These are phyloP conservation scores for Acrobasis suavella DNA, from an alignment of 2,888 invertebrate species.

Conservation along the genomic window DNA sequence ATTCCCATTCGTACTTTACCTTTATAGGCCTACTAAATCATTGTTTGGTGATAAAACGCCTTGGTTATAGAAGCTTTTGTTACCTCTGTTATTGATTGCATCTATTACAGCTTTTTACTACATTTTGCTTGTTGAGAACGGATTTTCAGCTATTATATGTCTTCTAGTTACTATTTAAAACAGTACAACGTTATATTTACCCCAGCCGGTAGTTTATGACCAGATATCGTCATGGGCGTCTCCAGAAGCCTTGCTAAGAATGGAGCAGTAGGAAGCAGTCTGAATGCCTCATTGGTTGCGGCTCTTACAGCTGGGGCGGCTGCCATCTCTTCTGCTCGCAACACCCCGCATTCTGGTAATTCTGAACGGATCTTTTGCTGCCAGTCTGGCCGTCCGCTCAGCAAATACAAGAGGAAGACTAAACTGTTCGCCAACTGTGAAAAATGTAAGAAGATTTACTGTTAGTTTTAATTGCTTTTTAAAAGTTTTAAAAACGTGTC, in stretches of 20 bases:
- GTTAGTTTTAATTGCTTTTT: not conserved
- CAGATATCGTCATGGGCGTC: conserved; percentile 86
- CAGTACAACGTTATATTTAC: conserved; percentile 63
- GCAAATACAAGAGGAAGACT: conserved; percentile 88
- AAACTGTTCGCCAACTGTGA: conserved; percentile 89
- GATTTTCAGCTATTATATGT: too few species aligned
- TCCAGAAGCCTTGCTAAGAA: conserved; percentile 90
- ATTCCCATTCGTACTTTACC: too few species aligned
- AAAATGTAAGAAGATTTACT: conserved; percentile 12
- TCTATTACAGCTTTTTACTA: too few species aligned
- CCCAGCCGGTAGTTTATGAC: conserved; percentile 87
- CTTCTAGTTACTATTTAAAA: too few species aligned
- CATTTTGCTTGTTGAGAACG: too few species aligned
- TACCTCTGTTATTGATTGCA: too few species aligned
- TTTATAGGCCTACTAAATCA: too few species aligned
- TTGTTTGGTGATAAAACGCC: too few species aligned
- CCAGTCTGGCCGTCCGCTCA: conserved; percentile 86
- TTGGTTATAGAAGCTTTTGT: too few species aligned
- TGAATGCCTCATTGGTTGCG: conserved; percentile 89
- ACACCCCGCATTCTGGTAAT: conserved; percentile 81
- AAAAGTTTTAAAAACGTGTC: too few species aligned
- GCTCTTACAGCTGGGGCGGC: conserved; percentile 89
- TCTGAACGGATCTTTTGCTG: conserved; percentile 86
- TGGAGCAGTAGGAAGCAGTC: conserved; percentile 89
- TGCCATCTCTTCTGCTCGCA: conserved; percentile 82